These are phyloP conservation scores for Sebastes wilsoni DNA, from an alignment of 2,797 vertebrate genomes.

Conservation along the genomic window DNA sequence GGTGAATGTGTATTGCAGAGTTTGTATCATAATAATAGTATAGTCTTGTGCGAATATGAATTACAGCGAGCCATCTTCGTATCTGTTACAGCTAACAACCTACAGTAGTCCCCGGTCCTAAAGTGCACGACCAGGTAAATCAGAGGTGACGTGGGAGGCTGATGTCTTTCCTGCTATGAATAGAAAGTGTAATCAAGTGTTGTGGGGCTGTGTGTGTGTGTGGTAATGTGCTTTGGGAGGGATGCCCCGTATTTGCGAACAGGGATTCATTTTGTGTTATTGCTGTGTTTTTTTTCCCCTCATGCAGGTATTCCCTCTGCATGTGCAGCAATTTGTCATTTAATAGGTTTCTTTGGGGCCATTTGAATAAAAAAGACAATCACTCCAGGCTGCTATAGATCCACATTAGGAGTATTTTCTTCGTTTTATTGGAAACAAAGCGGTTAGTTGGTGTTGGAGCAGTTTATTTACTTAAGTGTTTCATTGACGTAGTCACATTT, in stretches of 20 bases:
- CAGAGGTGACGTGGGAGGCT: conserved; percentile 29
- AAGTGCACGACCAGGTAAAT: conserved; percentile 36
- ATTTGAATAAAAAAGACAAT: conserved; percentile 18
- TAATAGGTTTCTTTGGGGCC: conserved; percentile 52
- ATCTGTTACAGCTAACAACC: conserved; percentile 8
- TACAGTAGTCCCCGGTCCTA: not conserved
- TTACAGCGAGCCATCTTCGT: not conserved
- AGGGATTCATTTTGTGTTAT: conserved; percentile 59
- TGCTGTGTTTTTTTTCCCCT: not conserved
- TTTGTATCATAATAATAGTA: not conserved
- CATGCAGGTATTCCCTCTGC: conserved; percentile 37
- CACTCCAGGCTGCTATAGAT: conserved; percentile 1
- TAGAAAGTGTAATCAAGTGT: conserved; percentile 64
- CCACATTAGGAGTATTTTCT: not conserved
- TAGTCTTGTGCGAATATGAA: not conserved
- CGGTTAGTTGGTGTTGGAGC: not conserved
- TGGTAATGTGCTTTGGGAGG: conserved; percentile 44
- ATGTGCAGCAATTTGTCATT: conserved; percentile 25
- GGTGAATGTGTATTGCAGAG: not conserved
- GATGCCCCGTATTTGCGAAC: conserved; percentile 49
- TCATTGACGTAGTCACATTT: conserved; percentile 11
- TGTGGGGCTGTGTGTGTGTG: not conserved
- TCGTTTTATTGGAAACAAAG: conserved; percentile 28
- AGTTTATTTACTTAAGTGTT: conserved; percentile 27
- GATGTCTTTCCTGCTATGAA: conserved; percentile 57